A percentile compares a stretch with the other conserved stretches of the same genome.
These are phyloP conservation scores for Synaphobranchus kaupii DNA, from an alignment of 2,797 vertebrate species.

Conservation along the genomic window DNA sequence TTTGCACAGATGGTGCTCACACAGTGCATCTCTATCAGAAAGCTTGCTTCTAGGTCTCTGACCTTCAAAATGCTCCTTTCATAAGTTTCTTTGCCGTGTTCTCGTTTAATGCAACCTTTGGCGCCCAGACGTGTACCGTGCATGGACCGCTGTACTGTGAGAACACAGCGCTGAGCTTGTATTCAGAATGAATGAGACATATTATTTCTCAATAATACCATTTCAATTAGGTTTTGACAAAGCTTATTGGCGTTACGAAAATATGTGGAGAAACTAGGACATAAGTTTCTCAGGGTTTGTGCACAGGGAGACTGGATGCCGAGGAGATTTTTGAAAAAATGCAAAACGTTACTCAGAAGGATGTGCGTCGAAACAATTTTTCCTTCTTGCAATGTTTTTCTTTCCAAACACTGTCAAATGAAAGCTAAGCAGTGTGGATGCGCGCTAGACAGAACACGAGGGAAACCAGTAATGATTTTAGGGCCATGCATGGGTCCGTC, in stretches of 20 bases:
- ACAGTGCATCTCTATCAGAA: conserved; percentile 40
- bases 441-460: neutral
- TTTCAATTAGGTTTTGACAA: neutral
- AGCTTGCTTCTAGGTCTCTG: conserved; percentile 48
- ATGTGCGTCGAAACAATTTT: neutral
- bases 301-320: neutral
- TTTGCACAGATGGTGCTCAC: conserved; percentile 39
- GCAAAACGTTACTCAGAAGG: neutral
- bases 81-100: conserved; percentile 44
- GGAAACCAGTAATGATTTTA: neutral
- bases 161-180: neutral
- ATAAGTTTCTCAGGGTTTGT: neutral
- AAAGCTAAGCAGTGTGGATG: neutral
- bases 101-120: neutral
- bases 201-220: too few relatives aligned
- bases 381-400: neutral
- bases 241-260: neutral
- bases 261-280: neutral
- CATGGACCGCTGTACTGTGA: neutral
- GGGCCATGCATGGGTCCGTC: neutral
- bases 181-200: neutral
- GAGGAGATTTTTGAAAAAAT: neutral
- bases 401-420: neutral
- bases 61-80: conserved; percentile 37
- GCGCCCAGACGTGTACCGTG: neutral